Base-by-base conservation (phyloP, 2,113 vertebrate species). In the Macquaria ambigua region DNA sequence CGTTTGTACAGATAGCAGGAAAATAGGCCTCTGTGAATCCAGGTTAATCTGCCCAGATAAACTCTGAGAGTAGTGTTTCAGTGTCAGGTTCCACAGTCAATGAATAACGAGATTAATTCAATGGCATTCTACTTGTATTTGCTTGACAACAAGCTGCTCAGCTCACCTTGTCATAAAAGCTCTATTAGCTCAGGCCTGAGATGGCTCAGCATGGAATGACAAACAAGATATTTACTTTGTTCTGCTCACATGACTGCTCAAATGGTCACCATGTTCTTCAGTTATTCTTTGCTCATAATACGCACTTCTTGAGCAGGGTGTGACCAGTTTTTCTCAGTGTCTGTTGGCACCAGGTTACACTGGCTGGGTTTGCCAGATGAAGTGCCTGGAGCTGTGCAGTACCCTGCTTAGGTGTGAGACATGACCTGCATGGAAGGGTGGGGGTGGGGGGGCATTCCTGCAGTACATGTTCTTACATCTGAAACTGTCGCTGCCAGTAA, bases 11-110 rank as follows among this genome's bases (percentile, higher is more conserved):
- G 58, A 73, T n/a, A 52, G 59, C 50, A 50, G 43, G 23, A 37
- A 56, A 55, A 63, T 1, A 1, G 28, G 48, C 31, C 72, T 73
- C 28, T 25, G 61, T 84, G 75, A 70, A 74, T 75, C 28, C 61
- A 20, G 67, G 61, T 74, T 82, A 25, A 79, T 83, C 71, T 80
- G 12, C 75, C 46, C 18, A 39, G 63, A 81, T 78, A 43, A 55
- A 62, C 52, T 59, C 5, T 23, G 48, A 56, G 31, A 62, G n/a
- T 81, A 61, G 41, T 6, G 20, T 50, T 37, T 58, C 28, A 15
- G 21, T 23, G 41, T 76, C 31, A 18, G 59, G 23, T 50, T 64
- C 37, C 63, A 20, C 37, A 8, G 74, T 68, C 41, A 64, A 43
- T 68, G 50, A 64, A 31, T 79, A 61, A 75, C 16, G 0, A 50